Conservation (phyloP, 1,140 invertebrate species). For the Anastrepha ludens region DNA sequence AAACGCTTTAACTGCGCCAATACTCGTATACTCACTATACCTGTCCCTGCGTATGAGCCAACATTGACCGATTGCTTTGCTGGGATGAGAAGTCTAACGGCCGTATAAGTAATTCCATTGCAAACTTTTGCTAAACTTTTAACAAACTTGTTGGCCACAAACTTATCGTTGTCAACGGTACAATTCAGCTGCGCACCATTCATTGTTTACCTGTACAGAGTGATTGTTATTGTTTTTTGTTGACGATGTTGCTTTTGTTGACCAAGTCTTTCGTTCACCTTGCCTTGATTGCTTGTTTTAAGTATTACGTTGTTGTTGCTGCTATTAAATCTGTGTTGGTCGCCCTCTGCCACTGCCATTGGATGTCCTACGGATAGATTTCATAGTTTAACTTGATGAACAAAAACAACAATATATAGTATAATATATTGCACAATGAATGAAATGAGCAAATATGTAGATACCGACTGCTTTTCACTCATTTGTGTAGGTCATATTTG, state of each 20-base stretch:
- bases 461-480: no score
- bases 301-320: not conserved
- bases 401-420: not conserved
- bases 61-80: no score
- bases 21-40: not conserved
- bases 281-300: not conserved
- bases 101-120: not conserved
- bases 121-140: constrained; percentile 24
- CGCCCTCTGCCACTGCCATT: not conserved
- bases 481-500: no score
- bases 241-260: not conserved
- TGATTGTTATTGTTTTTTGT: constrained; percentile 26
- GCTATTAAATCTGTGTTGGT: constrained; percentile 20
- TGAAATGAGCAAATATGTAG: no score
- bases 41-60: not conserved
- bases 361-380: not conserved
- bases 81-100: no score
- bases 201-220: not conserved
- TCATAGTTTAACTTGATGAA: not conserved
- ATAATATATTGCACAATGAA: not conserved
- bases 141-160: not conserved
- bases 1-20: not conserved
- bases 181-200: constrained; percentile 12
- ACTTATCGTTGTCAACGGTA: constrained; percentile 14
- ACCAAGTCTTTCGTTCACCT: not conserved